A percentile compares a stretch with the other conserved stretches of the same genome.
Evolutionary conservation across 2,113 vertebrate genomes (phyloP).

Genomic region (Larimichthys crocea): DNA sequence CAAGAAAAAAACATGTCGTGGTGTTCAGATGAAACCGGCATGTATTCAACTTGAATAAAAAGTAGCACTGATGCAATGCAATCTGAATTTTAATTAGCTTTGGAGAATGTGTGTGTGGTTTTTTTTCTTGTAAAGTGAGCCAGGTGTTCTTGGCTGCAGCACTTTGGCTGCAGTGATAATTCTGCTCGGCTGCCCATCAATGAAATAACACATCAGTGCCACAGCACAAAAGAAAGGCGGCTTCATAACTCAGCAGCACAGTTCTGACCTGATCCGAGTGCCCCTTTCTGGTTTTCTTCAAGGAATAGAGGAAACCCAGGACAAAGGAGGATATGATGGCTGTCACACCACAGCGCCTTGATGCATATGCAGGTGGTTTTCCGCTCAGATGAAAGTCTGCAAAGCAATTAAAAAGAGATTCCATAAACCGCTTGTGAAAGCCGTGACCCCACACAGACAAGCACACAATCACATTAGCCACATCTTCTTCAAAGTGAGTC

Average conservation of each 20-base stretch:
- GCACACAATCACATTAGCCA: slow-evolving; percentile 56
- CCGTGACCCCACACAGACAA: slow-evolving; percentile 78
- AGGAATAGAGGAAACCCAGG: slow-evolving; percentile 30
- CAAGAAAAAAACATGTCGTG: background rate
- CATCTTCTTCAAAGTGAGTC: slow-evolving; percentile 58
- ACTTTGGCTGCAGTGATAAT: slow-evolving; percentile 32
- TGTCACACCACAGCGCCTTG: slow-evolving; percentile 76
- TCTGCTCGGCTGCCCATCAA: slow-evolving; percentile 43
- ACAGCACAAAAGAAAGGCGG: slow-evolving; percentile 35
- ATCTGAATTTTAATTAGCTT: slow-evolving; percentile 16
- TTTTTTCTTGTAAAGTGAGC: slow-evolving; percentile 11
- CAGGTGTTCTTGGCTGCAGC: slow-evolving; percentile 41
- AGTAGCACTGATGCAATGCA: slow-evolving; percentile 2
- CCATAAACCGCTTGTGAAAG: slow-evolving; percentile 81
- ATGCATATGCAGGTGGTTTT: slow-evolving; percentile 81
- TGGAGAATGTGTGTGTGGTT: slow-evolving; percentile 8
- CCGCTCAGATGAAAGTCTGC: slow-evolving; percentile 81
- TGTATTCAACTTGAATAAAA: slow-evolving; percentile 7
- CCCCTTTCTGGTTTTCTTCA: slow-evolving; percentile 34
- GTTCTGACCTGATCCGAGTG: slow-evolving; percentile 50
- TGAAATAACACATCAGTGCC: slow-evolving; percentile 47
- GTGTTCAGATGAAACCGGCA: slow-evolving; percentile 4
- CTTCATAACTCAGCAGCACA: slow-evolving; percentile 34
- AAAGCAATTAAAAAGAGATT: slow-evolving; percentile 85
- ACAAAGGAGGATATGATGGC: slow-evolving; percentile 48